Percentiles rank a stretch among this genome's conserved stretches.
Evolutionary conservation across 2,797 vertebrate species (phyloP).

Genomic region (Sebastes jordani): DNA sequence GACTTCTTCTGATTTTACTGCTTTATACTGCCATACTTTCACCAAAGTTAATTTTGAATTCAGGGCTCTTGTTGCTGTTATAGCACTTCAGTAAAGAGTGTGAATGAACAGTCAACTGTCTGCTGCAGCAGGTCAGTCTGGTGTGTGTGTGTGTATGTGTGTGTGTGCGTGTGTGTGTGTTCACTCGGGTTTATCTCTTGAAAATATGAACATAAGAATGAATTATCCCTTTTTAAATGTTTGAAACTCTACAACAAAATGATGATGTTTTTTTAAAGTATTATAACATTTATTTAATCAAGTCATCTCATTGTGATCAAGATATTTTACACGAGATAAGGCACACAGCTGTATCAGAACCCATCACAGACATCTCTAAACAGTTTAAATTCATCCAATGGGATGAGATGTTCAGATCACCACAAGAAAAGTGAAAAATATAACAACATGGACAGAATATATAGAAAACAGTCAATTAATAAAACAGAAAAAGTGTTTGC

Average conservation of each 20-base stretch:
- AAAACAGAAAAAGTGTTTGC: not conserved
- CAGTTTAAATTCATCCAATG: not conserved
- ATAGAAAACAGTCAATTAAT: not conserved
- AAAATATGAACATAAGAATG: not conserved
- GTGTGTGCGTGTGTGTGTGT: not conserved
- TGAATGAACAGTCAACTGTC: not conserved
- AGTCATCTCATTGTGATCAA: too few relatives aligned
- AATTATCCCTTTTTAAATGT: too few relatives aligned
- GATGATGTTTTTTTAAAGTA: too few relatives aligned
- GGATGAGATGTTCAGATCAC: not conserved
- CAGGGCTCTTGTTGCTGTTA: not conserved
- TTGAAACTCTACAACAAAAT: too few relatives aligned
- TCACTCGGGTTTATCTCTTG: not conserved
- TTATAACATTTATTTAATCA: too few relatives aligned
- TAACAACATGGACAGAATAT: not conserved
- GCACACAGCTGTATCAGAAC: too few relatives aligned
- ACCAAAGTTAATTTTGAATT: not conserved
- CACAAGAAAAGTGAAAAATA: not conserved
- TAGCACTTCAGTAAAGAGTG: not conserved
- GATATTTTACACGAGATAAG: too few relatives aligned
- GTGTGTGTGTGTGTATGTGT: not conserved
- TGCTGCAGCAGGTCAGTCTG: slow-evolving; percentile 7
- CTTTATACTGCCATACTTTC: not conserved
- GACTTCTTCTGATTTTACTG: not conserved
- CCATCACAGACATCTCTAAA: too few relatives aligned